Percentiles rank a stretch among this genome's conserved stretches.
These are phyloP conservation scores for Columbina picui DNA, from an alignment of 2,113 vertebrate genomes.

Conservation along the genomic window DNA sequence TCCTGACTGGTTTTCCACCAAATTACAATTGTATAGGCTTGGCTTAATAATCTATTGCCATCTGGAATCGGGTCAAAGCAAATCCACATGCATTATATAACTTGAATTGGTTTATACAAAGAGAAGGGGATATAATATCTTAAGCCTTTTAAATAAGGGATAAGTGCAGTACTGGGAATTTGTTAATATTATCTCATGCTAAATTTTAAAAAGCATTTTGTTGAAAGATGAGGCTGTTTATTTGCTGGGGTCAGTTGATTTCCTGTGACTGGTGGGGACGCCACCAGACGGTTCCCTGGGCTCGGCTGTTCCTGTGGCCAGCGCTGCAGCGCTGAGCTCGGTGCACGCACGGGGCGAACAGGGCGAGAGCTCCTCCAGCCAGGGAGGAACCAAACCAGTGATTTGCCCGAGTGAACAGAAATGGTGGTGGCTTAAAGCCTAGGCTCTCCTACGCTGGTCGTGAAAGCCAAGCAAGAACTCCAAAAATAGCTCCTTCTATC, in stretches of 20 bases:
- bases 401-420: neutral
- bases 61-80: constrained; percentile 58
- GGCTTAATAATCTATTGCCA: constrained; percentile 43
- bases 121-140: constrained; percentile 27
- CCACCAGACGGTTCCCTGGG: neutral
- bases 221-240: neutral
- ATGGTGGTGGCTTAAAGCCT: neutral
- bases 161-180: constrained; percentile 46
- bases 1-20: constrained; percentile 51
- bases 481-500: neutral
- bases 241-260: neutral
- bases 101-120: constrained; percentile 34
- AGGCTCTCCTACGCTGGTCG: neutral
- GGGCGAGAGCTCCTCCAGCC: neutral
- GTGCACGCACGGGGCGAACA: accelerated
- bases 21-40: constrained; percentile 40
- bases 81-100: constrained; percentile 67
- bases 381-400: neutral
- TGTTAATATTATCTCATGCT: neutral
- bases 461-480: neutral
- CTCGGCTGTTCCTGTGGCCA: neutral
- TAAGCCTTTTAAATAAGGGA: constrained; percentile 59
- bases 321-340: neutral
- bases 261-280: neutral
- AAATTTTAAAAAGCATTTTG: neutral